phyloP scores from a whole-genome alignment of 2,797 vertebrate species.

The Todus mexicanus region DNA sequence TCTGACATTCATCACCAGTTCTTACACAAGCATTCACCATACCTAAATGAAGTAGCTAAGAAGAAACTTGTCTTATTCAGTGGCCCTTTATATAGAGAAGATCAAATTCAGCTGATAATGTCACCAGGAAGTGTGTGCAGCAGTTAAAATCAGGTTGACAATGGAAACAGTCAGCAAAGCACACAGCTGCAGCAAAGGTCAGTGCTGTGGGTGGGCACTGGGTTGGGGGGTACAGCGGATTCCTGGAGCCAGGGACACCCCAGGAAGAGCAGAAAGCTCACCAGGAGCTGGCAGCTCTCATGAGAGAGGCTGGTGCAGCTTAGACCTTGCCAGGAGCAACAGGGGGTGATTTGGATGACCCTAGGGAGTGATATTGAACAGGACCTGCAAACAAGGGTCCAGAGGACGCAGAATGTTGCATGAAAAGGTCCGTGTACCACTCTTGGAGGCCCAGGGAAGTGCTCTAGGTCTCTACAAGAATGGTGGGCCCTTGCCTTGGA shows the following conservation, averaged over 20 bases:
- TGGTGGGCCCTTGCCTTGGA: not conserved
- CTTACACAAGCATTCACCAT: not conserved
- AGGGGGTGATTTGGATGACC: not conserved
- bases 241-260: not conserved
- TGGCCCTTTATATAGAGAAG: not conserved
- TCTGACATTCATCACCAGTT: not conserved
- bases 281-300: not conserved
- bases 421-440: not conserved
- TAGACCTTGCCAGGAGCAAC: not conserved
- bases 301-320: not conserved
- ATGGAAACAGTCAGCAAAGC: not conserved
- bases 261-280: not conserved
- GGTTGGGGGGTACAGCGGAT: rapidly evolving
- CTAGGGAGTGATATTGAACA: not conserved
- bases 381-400: not conserved
- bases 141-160: not conserved
- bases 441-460: not conserved
- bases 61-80: not conserved
- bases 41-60: not conserved
- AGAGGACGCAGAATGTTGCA: not conserved
- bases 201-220: not conserved
- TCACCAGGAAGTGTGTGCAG: not conserved
- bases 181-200: not conserved
- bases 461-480: not conserved
- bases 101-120: not conserved